Percentiles rank a stretch among this genome's conserved stretches.
Conservation (phyloP, 2,113 vertebrate genomes). For the Menidia beryllina region DNA sequence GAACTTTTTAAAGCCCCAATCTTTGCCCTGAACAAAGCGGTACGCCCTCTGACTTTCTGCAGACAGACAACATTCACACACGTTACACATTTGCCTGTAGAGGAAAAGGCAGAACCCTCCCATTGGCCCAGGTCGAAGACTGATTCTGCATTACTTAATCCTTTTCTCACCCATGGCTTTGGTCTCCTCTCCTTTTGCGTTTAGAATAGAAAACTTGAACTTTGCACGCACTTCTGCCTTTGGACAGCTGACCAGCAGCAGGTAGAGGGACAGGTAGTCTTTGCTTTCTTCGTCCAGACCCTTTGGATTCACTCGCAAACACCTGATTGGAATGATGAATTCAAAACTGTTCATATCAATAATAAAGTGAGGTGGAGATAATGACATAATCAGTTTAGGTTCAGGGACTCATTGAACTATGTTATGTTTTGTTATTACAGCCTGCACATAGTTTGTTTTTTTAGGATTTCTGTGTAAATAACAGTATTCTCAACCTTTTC, state of each 20-base stretch:
- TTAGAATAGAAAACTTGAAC: conserved; percentile 98
- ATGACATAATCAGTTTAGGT: neutral
- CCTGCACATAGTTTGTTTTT: too few species aligned
- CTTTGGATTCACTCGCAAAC: conserved; percentile 97
- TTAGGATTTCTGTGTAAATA: neutral
- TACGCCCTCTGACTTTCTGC: conserved; percentile 84
- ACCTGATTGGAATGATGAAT: conserved; percentile 80
- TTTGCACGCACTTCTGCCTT: conserved; percentile 98
- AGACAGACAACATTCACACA: conserved; percentile 17
- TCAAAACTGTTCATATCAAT: neutral
- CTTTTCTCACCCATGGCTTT: conserved; percentile 93
- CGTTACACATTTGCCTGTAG: neutral
- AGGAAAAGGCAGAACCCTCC: neutral
- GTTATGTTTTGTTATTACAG: too few species aligned
- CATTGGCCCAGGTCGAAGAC: neutral
- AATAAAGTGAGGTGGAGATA: neutral
- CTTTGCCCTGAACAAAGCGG: conserved; percentile 84
- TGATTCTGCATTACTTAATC: neutral
- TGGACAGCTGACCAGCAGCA: conserved; percentile 97
- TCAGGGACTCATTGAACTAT: neutral
- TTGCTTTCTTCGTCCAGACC: conserved; percentile 98
- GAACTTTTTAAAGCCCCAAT: conserved; percentile 85
- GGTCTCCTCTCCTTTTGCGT: conserved; percentile 98
- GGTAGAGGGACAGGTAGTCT: conserved; percentile 96
- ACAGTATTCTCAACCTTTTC: neutral